Base-by-base conservation (phyloP, 1,140 invertebrate genomes). In the Pemphigus obesinymphae region DNA sequence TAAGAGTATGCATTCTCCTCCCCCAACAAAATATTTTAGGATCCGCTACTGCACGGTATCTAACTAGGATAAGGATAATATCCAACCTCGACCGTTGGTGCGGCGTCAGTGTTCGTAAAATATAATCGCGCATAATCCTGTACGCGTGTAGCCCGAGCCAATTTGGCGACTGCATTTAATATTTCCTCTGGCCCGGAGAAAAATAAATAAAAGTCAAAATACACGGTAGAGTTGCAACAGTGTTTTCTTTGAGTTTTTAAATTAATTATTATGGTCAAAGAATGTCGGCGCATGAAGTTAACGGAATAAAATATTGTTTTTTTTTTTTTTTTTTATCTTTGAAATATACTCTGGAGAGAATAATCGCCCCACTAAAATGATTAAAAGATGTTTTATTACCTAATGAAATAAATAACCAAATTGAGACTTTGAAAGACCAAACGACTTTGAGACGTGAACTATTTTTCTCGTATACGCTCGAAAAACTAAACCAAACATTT, bases 81-180 rank as follows among this genome's bases (percentile, higher is more conserved):
- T 26, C 53, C 53, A 7, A 26, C n/a, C 0, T 23, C 63, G n/a
- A 40, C 63, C 63, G 20, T 31, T 17, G 43, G 29, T 37, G 31
- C 10, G 1, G 11, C 43, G 6, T 3, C n/a, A 70, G 66, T 70
- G 66, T 40, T n/a, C 23, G 2, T 8, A 15, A 1, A 66, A 37
- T 37, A 66, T 63, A 34, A 34, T 63, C 34, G 34, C 61, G 10
- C 17, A 58, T 37, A n/a, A 75, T 58, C 31, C 31, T 58, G 17
- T 17, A 48, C 29, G 4, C n/a, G 29, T 31, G 29, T 75, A n/a
- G 31, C n/a, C 20, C 20, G 73, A 78, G 50, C 73, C 73, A 40
- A 78, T 78, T 78, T 78, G 73, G 73, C 73, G 48, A 58, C 73
- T 40, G 34, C n/a, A 26, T 78, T 78, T 58, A 34, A 58, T 58